Base-by-base conservation (phyloP, 92 coral and sea anemone genomes). In the Siderastrea radians region DNA sequence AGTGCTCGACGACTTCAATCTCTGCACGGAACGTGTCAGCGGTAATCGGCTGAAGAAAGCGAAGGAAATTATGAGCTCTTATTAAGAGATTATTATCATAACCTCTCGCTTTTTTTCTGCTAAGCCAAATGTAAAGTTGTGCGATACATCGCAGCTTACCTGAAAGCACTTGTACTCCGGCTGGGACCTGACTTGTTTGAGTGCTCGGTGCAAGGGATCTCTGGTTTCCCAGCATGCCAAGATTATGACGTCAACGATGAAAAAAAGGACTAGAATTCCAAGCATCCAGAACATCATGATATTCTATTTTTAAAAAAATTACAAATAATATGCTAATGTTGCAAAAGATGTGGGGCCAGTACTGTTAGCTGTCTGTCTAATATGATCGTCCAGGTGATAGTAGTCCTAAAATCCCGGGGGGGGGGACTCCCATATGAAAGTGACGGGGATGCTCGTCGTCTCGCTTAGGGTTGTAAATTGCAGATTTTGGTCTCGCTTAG, bases 221-320 rank as follows among this genome's bases (percentile, higher is more conserved):
- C 5, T 84, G 8, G 89, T 92, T 75, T 96, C 97, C 99, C 99
- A 98, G 80, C 88, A 92, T 75, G 95, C 91, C 79, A 98, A 77
- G 83, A 94, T 92, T 52, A 87, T 90, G 46, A 98, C 16, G 77
- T 98, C 99, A 68, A 94, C 49, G 74, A 94, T 71, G 12, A 95
- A 78, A 10, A 98, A 72, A 16, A 94, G 74, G 47, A 80, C 55
- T 8, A 98, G 72, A 17, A 93, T 87, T 10, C 78, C 86, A 58
- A 93, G 63, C 98, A 95, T 98, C 98, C 99, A 95, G 62, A 88
- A 77, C 49, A 86, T 74, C 91, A 95, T 92, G 16, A 74, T 55
- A 49, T 84, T 91, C 96, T 94, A 78, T 53, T 26, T 73, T 43
- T 14, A 15, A 3, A 85, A 15, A 11, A 19, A 38, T 1, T 44